These are phyloP conservation scores for Littorina saxatilis DNA, from an alignment of 1,140 invertebrate genomes.

Conservation along the genomic window DNA sequence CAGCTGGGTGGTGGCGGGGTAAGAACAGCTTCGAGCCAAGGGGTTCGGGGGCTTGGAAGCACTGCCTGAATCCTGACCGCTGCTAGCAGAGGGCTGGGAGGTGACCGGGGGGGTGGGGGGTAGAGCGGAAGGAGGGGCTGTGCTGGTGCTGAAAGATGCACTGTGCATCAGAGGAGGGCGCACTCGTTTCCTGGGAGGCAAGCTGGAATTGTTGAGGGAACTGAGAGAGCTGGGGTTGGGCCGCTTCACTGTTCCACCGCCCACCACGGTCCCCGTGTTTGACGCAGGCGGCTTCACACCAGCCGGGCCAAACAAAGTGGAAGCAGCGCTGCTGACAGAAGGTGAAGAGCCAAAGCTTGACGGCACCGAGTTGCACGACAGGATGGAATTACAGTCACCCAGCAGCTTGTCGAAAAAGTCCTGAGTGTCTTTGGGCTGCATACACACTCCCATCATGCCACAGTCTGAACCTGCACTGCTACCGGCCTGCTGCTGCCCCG, in stretches of 20 bases:
- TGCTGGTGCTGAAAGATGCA: background rate
- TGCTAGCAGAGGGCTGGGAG: no score
- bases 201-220: background rate
- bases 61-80: no score
- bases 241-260: background rate
- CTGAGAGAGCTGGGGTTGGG: background rate
- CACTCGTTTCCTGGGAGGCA: background rate
- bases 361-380: background rate
- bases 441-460: no score
- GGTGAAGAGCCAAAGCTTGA: background rate
- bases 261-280: background rate
- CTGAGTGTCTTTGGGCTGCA: background rate
- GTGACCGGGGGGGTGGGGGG: background rate
- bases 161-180: background rate
- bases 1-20: background rate
- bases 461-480: no score
- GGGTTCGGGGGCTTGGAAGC: no score
- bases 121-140: no score
- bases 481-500: no score
- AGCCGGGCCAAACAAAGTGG: background rate
- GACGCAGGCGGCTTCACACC: background rate
- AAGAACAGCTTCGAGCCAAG: no score
- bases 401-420: background rate
- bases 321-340: background rate
- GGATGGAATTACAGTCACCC: background rate